Conservation (phyloP, 2,797 vertebrate genomes). For the Syngnathus rostellatus region DNA sequence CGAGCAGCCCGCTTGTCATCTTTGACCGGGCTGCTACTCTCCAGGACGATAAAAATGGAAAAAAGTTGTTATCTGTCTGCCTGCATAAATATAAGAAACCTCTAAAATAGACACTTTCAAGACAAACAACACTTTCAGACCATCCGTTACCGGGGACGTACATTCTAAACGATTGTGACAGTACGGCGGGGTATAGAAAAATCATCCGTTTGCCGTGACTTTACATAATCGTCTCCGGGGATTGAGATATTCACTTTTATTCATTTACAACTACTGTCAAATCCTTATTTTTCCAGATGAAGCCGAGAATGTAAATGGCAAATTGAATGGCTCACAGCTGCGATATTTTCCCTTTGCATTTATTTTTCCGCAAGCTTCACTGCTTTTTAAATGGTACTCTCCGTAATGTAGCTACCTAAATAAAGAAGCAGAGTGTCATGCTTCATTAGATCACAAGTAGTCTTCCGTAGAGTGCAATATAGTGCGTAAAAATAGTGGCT, state of each 20-base stretch:
- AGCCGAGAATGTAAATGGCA: neutral
- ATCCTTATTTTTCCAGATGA: neutral
- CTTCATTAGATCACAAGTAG: slow-evolving; percentile 1
- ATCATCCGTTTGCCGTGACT: neutral
- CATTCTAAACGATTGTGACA: neutral
- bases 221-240: neutral
- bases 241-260: neutral
- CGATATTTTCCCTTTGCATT: neutral
- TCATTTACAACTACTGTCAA: neutral
- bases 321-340: neutral
- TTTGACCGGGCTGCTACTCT: neutral
- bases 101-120: neutral
- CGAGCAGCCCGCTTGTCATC: neutral
- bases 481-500: neutral
- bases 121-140: neutral
- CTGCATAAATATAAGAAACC: neutral
- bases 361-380: neutral
- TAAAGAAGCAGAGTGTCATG: neutral
- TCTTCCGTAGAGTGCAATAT: neutral
- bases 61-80: neutral
- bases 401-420: neutral
- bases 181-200: neutral
- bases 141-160: neutral
- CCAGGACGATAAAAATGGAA: neutral
- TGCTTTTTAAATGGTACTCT: neutral